These are phyloP conservation scores for Hemichromis elongatus DNA, from an alignment of 2,113 vertebrate species.

Conservation along the genomic window DNA sequence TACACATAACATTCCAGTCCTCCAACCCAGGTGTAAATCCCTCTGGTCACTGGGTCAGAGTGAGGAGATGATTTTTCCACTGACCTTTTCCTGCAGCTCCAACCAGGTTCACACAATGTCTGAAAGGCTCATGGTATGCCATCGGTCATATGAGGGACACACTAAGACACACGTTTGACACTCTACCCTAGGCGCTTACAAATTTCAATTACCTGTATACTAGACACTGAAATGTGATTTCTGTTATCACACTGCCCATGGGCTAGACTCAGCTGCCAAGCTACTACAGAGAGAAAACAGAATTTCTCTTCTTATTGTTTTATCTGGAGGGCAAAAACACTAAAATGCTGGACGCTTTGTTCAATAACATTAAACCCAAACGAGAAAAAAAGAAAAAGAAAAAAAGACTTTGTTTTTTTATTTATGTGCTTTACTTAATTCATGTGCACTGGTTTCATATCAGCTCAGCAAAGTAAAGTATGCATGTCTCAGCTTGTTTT, in stretches of 20 bases:
- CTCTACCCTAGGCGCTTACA: slow-evolving; percentile 17
- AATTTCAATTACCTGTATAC: slow-evolving; percentile 53
- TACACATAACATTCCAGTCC: background rate
- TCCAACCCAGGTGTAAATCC: background rate
- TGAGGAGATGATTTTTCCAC: slow-evolving; percentile 20
- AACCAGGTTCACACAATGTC: slow-evolving; percentile 19
- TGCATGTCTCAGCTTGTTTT: background rate
- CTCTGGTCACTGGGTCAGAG: background rate
- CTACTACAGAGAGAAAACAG: background rate
- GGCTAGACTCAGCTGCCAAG: slow-evolving; percentile 9
- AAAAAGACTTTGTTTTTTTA: background rate
- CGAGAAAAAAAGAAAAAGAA: background rate
- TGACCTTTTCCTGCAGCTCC: slow-evolving; percentile 34
- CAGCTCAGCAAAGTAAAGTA: background rate
- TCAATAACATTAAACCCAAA: background rate
- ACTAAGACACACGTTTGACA: slow-evolving; percentile 7
- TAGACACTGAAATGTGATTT: slow-evolving; percentile 48
- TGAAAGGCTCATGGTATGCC: slow-evolving; percentile 29
- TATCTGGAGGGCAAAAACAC: background rate
- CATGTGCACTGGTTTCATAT: background rate
- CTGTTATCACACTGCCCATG: slow-evolving; percentile 27
- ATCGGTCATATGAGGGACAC: slow-evolving; percentile 24
- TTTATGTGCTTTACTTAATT: background rate
- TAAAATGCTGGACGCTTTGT: background rate
- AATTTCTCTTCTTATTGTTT: background rate